A percentile compares a stretch with the other conserved stretches of the same genome.
Conservation (phyloP, 2,888 invertebrate genomes). For the Conops quadrifasciatus region DNA sequence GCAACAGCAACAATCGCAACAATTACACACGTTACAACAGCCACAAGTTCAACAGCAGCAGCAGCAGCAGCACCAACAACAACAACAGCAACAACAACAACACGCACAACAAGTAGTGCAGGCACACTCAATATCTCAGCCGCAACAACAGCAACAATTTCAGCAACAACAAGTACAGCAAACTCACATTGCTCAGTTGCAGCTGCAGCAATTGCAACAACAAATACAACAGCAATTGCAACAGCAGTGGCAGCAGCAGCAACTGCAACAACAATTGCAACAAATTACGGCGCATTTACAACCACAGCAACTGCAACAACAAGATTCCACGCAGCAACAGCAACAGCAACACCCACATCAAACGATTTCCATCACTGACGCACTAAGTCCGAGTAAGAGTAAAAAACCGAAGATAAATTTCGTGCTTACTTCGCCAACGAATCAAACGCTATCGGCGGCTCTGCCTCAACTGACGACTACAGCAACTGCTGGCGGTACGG, state of each 20-base stretch:
- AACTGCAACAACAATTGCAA: slow-evolving; percentile 41
- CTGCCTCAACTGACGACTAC: slow-evolving; percentile 43
- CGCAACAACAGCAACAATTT: slow-evolving; percentile 27
- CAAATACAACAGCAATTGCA: slow-evolving; percentile 53
- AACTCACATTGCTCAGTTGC: slow-evolving; percentile 42
- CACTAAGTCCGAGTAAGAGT: slow-evolving; percentile 49
- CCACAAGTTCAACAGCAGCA: slow-evolving; percentile 44
- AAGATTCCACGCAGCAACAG: slow-evolving; percentile 46
- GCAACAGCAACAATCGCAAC: slow-evolving; percentile 37
- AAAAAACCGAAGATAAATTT: slow-evolving; percentile 64
- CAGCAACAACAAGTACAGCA: slow-evolving; percentile 46
- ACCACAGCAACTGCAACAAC: slow-evolving; percentile 37
- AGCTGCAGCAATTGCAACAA: slow-evolving; percentile 45
- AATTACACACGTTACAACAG: slow-evolving; percentile 36
- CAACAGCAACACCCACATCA: slow-evolving; percentile 45
- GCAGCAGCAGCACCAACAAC: slow-evolving; percentile 39
- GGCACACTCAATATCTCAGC: slow-evolving; percentile 43
- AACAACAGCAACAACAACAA: slow-evolving; percentile 42
- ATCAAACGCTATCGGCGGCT: slow-evolving; percentile 45
- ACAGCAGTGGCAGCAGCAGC: slow-evolving; percentile 52
- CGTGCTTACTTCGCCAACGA: slow-evolving; percentile 57
- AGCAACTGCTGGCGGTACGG: slow-evolving; percentile 18
- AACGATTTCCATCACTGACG: slow-evolving; percentile 46
- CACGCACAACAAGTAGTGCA: slow-evolving; percentile 45
- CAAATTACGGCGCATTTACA: slow-evolving; percentile 41